Evolutionary conservation across 2,888 invertebrate genomes (phyloP).

Genomic region (Synanthedon formicaeformis): DNA sequence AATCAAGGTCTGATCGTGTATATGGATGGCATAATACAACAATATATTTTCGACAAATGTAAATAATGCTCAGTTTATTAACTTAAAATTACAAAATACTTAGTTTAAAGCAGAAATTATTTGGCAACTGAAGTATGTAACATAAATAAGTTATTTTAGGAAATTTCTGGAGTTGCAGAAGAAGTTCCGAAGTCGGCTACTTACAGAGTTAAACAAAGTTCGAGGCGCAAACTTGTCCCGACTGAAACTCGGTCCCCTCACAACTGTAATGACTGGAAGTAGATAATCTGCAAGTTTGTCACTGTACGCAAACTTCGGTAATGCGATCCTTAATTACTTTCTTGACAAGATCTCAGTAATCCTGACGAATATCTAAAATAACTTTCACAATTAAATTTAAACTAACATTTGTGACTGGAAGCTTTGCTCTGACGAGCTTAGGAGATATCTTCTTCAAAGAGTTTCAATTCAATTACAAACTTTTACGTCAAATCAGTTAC

Average conservation of each 20-base stretch:
- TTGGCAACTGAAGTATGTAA: neutral
- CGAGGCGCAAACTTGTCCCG: slow-evolving; percentile 31
- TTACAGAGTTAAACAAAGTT: slow-evolving; percentile 37
- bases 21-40: too few relatives aligned
- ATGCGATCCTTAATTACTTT: slow-evolving; percentile 41
- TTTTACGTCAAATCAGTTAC: too few relatives aligned
- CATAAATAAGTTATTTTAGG: neutral
- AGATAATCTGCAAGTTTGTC: slow-evolving; percentile 56
- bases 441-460: too few relatives aligned
- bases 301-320: slow-evolving; percentile 37
- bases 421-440: neutral
- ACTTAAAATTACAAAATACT: neutral
- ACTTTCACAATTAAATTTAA: neutral
- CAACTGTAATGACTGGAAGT: slow-evolving; percentile 48
- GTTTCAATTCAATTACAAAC: slow-evolving; percentile 1
- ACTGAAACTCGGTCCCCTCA: slow-evolving; percentile 38
- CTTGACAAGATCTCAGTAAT: slow-evolving; percentile 22
- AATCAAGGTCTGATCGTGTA: too few relatives aligned
- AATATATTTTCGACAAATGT: too few relatives aligned
- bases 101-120: neutral
- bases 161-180: neutral
- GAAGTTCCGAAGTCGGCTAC: slow-evolving; percentile 9
- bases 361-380: slow-evolving; percentile 7
- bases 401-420: neutral
- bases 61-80: too few relatives aligned